phyloP scores from a whole-genome alignment of 2,888 invertebrate species.

The Himalopsyche anomala region DNA sequence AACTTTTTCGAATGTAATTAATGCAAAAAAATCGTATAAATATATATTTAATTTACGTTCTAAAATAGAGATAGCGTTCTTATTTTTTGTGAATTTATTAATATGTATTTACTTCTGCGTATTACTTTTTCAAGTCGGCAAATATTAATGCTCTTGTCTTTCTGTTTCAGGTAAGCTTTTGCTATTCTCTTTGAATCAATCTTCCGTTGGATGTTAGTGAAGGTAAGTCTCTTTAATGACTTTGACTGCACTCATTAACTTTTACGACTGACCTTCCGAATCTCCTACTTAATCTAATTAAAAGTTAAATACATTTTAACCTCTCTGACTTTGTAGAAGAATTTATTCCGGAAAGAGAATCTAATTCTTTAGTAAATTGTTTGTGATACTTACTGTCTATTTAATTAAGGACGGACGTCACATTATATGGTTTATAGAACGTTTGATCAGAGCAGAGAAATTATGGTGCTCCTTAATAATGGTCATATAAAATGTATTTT shows the following conservation, averaged over 20 bases:
- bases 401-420: neutral
- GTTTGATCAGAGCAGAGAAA: too few relatives aligned
- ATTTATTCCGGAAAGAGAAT: neutral
- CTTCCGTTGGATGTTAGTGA: neutral
- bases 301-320: slow-evolving; percentile 34
- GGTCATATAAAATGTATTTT: too few relatives aligned
- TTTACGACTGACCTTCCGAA: slow-evolving; percentile 30
- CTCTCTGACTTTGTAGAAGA: slow-evolving; percentile 1
- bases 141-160: neutral
- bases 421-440: neutral
- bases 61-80: too few relatives aligned
- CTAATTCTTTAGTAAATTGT: slow-evolving; percentile 19
- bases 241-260: slow-evolving; percentile 30
- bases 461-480: too few relatives aligned
- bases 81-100: too few relatives aligned
- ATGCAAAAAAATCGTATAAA: too few relatives aligned
- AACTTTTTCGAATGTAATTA: too few relatives aligned
- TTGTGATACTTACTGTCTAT: neutral
- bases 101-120: too few relatives aligned
- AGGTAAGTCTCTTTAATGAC: slow-evolving; percentile 24
- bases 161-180: slow-evolving; percentile 16
- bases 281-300: slow-evolving; percentile 31
- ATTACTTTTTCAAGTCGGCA: neutral
- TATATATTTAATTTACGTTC: too few relatives aligned
- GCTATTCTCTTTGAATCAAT: slow-evolving; percentile 25